These are phyloP conservation scores for Agrochola macilenta DNA, from an alignment of 2,888 invertebrate genomes.

Conservation along the genomic window DNA sequence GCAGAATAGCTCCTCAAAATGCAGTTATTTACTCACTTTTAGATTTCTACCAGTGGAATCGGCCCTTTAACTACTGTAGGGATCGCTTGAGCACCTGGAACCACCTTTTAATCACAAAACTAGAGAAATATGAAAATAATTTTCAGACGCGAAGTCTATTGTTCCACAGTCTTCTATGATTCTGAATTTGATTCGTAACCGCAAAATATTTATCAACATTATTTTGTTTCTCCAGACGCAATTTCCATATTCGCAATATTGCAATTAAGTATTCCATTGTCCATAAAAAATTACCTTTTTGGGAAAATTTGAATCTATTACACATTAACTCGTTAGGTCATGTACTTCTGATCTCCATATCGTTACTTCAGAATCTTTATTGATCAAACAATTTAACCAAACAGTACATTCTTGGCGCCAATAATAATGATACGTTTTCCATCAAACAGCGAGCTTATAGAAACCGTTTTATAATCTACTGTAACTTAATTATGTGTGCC, in stretches of 20 bases:
- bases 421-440: slow-evolving; percentile 33
- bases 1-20: too few relatives aligned
- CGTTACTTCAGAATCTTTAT: slow-evolving; percentile 9
- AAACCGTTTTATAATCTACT: slow-evolving; percentile 52
- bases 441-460: slow-evolving; percentile 35
- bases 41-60: too few relatives aligned
- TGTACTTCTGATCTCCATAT: slow-evolving; percentile 16
- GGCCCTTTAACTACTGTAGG: too few relatives aligned
- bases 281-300: not conserved
- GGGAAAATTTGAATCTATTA: not conserved
- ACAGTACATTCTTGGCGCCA: slow-evolving; percentile 14
- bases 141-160: too few relatives aligned
- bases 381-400: slow-evolving; percentile 4
- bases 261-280: not conserved
- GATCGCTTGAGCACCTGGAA: too few relatives aligned
- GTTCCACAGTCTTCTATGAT: not conserved
- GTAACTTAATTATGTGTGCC: slow-evolving; percentile 66
- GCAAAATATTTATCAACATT: not conserved
- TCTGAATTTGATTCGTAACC: not conserved
- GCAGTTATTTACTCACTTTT: too few relatives aligned
- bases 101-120: too few relatives aligned
- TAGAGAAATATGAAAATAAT: too few relatives aligned
- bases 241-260: not conserved
- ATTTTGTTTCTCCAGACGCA: not conserved
- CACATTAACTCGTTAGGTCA: not conserved